Base-by-base conservation (phyloP, 2,113 vertebrate species). In the Melanostigma gelatinosum region DNA sequence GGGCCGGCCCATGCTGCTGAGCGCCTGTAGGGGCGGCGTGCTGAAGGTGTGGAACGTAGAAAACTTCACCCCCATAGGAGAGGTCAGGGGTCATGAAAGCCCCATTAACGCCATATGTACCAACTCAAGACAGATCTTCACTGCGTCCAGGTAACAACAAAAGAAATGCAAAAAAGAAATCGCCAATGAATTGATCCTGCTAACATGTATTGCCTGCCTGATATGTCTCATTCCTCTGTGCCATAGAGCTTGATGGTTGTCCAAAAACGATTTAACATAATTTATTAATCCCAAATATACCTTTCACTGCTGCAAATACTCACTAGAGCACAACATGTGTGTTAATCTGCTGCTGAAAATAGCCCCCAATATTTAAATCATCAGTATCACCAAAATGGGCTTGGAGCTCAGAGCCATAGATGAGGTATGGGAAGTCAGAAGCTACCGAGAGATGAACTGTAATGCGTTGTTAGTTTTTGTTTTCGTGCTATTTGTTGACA, bases 31-130 rank as follows among this genome's bases (percentile, higher is more conserved):
- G 0, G 97, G 96, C 0, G 98, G 98, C 13, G 82, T 96, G 93
- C 93, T 99, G 86, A 99, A 99, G 67, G 97, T 99, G 57, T 99
- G 98, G 98, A 99, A 99, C 0, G 97, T 99, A 67, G 98, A 99
- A 67, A 98, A 94, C 93, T 98, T 99, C 90, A 97, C 96, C 0
- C 97, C 97, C 0, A 94, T 99, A 0, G 98, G 97, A 72, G 98
- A 99, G 93, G 95, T 99, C 92, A 97, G 95, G 78, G 98, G 97
- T 44, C 98, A 99, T 0, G 97, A 99, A 70, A 99, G 97, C 91
- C 97, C 98, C 80, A 98, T 99, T 89, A 99, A 99, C 0, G 98
- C 97, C 93, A 96, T 97, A 94, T 99, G 98, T 82, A 96, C 97
- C 94, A 99, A 99, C 87, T 94, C 96, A 20, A 97, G 95, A 92